Conservation (phyloP, 2,113 vertebrate species). For the Arvicanthis niloticus region DNA sequence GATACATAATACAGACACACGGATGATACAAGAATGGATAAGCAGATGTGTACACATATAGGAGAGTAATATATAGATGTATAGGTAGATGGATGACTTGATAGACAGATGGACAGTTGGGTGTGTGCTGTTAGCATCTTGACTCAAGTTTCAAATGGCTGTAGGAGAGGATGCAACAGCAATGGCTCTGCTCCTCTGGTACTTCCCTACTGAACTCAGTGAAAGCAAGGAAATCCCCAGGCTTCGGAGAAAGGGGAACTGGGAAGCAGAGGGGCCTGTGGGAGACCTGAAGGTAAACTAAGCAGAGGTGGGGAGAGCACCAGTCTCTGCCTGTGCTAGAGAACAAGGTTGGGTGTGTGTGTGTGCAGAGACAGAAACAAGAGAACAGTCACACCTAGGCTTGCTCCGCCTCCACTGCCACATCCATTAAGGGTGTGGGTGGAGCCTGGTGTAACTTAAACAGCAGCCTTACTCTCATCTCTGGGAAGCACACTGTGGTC, state of each 20-base stretch:
- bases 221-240: neutral
- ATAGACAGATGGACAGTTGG: neutral
- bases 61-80: neutral
- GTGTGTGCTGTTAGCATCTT: neutral
- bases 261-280: neutral
- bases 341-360: neutral
- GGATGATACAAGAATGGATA: no score
- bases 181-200: neutral
- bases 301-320: neutral
- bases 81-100: neutral
- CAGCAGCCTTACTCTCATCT: neutral
- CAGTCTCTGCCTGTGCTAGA: neutral
- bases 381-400: neutral
- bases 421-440: neutral
- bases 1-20: no score
- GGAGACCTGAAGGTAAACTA: neutral
- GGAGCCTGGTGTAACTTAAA: neutral
- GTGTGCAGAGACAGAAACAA: neutral
- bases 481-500: neutral
- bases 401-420: no score
- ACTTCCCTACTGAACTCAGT: neutral
- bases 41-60: neutral
- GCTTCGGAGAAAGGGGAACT: slow-evolving; percentile 15
- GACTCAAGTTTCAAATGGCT: neutral
- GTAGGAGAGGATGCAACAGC: neutral